phyloP scores from a whole-genome alignment of 2,113 vertebrate species.

The Takifugu flavidus region DNA sequence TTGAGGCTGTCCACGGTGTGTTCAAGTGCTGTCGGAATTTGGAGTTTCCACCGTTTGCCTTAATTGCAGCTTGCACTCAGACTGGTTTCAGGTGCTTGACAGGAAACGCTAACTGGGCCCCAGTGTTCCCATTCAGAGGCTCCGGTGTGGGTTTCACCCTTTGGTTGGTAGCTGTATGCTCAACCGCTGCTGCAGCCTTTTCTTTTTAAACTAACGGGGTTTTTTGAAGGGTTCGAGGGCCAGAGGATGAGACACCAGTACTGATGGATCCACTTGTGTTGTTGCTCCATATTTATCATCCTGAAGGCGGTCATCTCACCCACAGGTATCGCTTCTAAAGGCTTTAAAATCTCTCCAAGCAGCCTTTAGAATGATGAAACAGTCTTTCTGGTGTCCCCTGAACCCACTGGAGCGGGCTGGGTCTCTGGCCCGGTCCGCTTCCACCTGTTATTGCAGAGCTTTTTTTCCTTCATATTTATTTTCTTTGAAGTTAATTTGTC shows the following conservation, averaged over 20 bases:
- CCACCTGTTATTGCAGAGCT: slow-evolving; percentile 4
- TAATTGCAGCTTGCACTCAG: slow-evolving; percentile 56
- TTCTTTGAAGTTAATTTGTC: slow-evolving; percentile 3
- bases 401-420: slow-evolving; percentile 31
- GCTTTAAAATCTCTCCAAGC: background rate
- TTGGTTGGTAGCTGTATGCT: background rate
- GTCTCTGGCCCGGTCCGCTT: slow-evolving; percentile 11
- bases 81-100: slow-evolving; percentile 24
- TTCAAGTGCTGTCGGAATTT: slow-evolving; percentile 35
- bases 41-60: slow-evolving; percentile 65
- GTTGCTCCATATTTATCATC: no score
- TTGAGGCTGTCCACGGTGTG: background rate
- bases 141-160: no score
- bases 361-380: slow-evolving; percentile 52
- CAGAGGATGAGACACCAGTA: no score
- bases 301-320: no score
- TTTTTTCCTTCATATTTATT: slow-evolving; percentile 14
- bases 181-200: background rate
- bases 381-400: slow-evolving; percentile 44
- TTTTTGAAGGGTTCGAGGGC: no score
- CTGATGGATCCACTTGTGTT: no score
- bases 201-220: background rate
- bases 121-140: background rate
- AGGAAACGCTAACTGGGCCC: slow-evolving; percentile 12
- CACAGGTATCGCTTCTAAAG: background rate